Conservation (phyloP, 2,797 vertebrate genomes). For the Pachyuromys duprasi region DNA sequence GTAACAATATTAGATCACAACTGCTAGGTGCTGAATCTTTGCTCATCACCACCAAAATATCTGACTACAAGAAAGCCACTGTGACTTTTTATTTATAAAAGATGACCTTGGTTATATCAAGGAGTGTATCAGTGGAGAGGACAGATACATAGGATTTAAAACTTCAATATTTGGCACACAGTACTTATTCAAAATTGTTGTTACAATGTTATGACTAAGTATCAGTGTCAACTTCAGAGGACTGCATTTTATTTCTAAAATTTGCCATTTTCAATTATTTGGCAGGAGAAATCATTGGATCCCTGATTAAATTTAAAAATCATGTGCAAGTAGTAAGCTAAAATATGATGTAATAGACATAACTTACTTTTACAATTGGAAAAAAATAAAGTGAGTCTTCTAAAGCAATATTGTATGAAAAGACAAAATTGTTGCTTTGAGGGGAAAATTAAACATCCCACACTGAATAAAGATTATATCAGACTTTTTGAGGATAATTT, state of each 20-base stretch:
- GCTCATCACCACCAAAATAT: background rate
- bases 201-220: background rate
- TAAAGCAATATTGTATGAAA: background rate
- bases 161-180: background rate
- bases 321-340: background rate
- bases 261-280: background rate
- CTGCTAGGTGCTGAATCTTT: background rate
- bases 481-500: no score
- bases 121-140: background rate
- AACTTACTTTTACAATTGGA: background rate
- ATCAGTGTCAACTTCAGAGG: constrained; percentile 1
- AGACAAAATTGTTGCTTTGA: background rate
- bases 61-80: background rate
- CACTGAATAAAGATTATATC: background rate
- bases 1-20: background rate
- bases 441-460: background rate
- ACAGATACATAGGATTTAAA: background rate
- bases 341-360: background rate
- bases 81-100: background rate
- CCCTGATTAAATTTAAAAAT: background rate
- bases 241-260: background rate
- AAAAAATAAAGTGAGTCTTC: background rate
- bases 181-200: background rate
- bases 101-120: background rate
- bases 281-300: background rate